Conservation (phyloP, 2,113 vertebrate genomes). For the Xenus cinereus region DNA sequence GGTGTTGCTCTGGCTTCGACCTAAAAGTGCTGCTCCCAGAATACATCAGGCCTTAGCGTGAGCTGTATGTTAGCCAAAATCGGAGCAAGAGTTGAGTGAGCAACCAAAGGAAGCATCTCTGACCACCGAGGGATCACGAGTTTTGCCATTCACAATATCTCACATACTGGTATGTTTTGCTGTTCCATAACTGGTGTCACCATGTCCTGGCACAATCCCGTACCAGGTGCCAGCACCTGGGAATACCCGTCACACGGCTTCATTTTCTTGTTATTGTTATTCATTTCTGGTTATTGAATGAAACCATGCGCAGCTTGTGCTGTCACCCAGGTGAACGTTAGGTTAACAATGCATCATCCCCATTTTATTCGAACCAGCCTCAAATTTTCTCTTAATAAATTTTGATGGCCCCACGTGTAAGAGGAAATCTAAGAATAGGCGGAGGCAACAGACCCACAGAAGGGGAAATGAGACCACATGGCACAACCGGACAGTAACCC, state of each 20-base stretch:
- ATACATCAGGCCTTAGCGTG: background rate
- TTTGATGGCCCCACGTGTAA: background rate
- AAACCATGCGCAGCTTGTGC: background rate
- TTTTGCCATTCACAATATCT: background rate
- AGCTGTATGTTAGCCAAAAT: background rate
- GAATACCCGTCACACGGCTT: background rate
- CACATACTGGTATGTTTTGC: accelerated
- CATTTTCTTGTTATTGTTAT: background rate
- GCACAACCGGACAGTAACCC: background rate
- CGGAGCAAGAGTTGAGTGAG: background rate
- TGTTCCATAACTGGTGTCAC: background rate
- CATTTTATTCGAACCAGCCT: background rate
- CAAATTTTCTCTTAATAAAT: background rate
- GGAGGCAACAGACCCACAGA: background rate
- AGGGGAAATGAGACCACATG: background rate
- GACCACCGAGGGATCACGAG: accelerated
- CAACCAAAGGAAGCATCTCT: background rate
- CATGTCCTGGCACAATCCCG: background rate
- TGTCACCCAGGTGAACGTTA: background rate
- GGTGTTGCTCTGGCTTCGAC: background rate
- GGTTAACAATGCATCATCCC: background rate
- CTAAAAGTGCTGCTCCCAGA: background rate
- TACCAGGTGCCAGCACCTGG: background rate
- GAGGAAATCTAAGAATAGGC: background rate
- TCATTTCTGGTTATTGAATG: background rate